A percentile compares a stretch with the other conserved stretches of the same genome.
Evolutionary conservation across 1,140 invertebrate genomes (phyloP).

Genomic region (Venturia canescens): DNA sequence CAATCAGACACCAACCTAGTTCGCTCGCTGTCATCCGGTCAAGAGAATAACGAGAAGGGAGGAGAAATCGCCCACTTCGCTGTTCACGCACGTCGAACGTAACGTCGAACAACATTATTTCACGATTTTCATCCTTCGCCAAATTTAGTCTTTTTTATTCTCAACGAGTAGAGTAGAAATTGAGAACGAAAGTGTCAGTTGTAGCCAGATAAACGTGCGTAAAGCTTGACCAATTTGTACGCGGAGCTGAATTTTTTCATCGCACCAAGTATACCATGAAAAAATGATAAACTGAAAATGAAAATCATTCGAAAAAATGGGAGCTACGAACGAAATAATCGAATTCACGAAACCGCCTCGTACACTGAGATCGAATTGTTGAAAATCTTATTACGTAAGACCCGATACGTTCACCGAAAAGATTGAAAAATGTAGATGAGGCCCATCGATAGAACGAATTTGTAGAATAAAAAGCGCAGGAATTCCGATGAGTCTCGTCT

Average conservation of each 20-base stretch:
- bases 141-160: too few relatives aligned
- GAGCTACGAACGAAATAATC: neutral
- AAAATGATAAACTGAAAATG: slow-evolving; percentile 3
- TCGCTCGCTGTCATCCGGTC: too few relatives aligned
- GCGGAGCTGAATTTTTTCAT: slow-evolving; percentile 50
- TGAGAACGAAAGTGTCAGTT: neutral
- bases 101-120: too few relatives aligned
- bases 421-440: neutral
- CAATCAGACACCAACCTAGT: too few relatives aligned
- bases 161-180: too few relatives aligned
- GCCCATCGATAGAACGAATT: neutral
- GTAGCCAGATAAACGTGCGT: slow-evolving; percentile 13
- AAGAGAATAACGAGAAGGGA: too few relatives aligned
- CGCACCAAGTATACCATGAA: neutral
- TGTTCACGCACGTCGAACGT: too few relatives aligned
- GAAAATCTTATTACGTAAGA: too few relatives aligned
- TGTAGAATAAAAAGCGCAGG: neutral
- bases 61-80: too few relatives aligned
- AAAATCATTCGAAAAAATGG: neutral
- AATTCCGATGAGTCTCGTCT: neutral
- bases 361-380: too few relatives aligned
- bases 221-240: slow-evolving; percentile 60
- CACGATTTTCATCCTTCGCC: too few relatives aligned
- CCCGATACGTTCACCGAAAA: too few relatives aligned
- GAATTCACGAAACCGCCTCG: neutral